Percentiles rank a stretch among this genome's conserved stretches.
phyloP scores from a whole-genome alignment of 1,140 invertebrate species.

The Diachasmimorpha longicaudata region DNA sequence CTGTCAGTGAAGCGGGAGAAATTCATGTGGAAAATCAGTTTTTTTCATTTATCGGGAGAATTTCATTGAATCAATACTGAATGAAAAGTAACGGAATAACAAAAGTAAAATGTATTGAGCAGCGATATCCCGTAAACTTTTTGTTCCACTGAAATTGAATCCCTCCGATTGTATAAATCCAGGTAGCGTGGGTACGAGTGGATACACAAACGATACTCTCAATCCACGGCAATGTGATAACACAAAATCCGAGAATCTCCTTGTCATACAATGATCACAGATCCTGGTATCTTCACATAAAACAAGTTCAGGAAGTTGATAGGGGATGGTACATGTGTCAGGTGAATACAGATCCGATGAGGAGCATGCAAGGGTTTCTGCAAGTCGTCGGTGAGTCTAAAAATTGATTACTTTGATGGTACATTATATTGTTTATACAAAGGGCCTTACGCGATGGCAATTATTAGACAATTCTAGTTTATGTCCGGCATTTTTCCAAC shows the following conservation, averaged over 20 bases:
- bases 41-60: too few species aligned
- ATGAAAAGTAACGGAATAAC: too few species aligned
- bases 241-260: conserved; percentile 85
- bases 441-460: too few species aligned
- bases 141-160: not conserved
- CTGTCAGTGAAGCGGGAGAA: too few species aligned
- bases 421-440: not conserved
- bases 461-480: too few species aligned
- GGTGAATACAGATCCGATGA: conserved; percentile 87
- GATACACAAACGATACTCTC: conserved; percentile 91
- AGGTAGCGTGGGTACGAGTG: conserved; percentile 91
- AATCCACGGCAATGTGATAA: conserved; percentile 88
- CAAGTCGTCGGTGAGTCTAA: conserved; percentile 81
- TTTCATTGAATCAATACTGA: too few species aligned
- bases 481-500: too few species aligned
- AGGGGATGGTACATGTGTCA: conserved; percentile 87
- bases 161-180: conserved; percentile 23
- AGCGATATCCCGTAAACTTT: not conserved
- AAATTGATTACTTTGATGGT: conserved; percentile 24
- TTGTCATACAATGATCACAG: conserved; percentile 86
- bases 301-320: conserved; percentile 80
- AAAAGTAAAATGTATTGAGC: not conserved
- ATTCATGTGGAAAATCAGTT: too few species aligned
- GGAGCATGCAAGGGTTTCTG: conserved; percentile 81
- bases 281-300: conserved; percentile 87